phyloP scores from a whole-genome alignment of 1,140 invertebrate species.

The Ridgeia piscesae region DNA sequence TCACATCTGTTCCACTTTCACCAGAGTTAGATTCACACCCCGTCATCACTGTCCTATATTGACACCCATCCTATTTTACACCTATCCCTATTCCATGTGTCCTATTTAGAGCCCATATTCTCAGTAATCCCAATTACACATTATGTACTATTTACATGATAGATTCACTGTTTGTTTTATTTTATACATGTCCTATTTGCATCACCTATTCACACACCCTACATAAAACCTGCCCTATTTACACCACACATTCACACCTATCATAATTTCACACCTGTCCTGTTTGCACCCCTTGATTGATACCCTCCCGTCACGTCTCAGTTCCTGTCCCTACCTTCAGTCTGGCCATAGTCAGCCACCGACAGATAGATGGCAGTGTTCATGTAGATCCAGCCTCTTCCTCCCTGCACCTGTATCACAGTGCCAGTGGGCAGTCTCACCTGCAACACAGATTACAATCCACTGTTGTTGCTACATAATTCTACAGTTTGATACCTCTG shows the following conservation, averaged over 20 bases:
- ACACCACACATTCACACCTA: background rate
- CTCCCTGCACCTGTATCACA: background rate
- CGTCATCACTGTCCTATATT: background rate
- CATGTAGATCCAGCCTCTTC: background rate
- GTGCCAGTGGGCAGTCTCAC: constrained; percentile 14
- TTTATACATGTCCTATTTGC: background rate
- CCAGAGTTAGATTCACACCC: too few relatives aligned
- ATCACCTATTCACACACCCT: background rate
- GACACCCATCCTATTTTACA: too few relatives aligned
- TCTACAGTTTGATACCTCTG: too few relatives aligned
- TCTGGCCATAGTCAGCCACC: background rate
- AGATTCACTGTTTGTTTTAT: too few relatives aligned
- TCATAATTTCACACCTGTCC: too few relatives aligned
- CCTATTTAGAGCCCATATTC: background rate
- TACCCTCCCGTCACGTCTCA: background rate
- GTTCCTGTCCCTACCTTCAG: background rate
- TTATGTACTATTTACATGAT: too few relatives aligned
- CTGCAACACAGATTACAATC: background rate
- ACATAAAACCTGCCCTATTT: background rate
- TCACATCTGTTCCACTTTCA: too few relatives aligned
- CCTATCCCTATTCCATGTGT: background rate
- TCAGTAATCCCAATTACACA: background rate
- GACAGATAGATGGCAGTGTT: background rate
- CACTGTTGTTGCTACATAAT: too few relatives aligned
- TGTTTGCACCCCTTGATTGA: background rate